Percentiles rank a stretch among this genome's conserved stretches.
These are phyloP conservation scores for Centrocercus urophasianus DNA, from an alignment of 2,113 vertebrate species.

Conservation along the genomic window DNA sequence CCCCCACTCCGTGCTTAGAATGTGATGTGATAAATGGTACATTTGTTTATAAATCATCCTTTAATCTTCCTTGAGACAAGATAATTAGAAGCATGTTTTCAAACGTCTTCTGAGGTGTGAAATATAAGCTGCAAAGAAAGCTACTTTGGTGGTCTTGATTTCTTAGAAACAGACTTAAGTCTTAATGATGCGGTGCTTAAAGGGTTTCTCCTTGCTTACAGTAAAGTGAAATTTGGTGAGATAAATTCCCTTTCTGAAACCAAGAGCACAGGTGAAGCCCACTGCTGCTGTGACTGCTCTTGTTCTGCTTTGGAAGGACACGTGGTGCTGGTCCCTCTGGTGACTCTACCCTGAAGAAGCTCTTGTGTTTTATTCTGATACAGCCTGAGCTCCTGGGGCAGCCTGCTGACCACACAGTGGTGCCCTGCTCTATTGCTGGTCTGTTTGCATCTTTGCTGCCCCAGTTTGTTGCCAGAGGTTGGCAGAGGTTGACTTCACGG, in stretches of 20 bases:
- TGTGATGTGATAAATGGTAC: slow-evolving; percentile 61
- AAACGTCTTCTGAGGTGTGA: slow-evolving; percentile 67
- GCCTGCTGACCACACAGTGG: neutral
- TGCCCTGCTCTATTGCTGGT: neutral
- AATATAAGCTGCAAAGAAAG: slow-evolving; percentile 64
- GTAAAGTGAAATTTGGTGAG: neutral
- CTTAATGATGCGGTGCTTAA: slow-evolving; percentile 25
- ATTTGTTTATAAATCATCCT: slow-evolving; percentile 71
- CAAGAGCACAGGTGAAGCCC: neutral
- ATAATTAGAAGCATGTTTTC: slow-evolving; percentile 74
- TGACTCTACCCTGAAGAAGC: neutral
- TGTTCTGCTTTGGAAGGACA: neutral
- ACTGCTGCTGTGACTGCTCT: accelerated
- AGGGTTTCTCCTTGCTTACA: slow-evolving; percentile 32
- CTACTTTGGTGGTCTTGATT: slow-evolving; percentile 51
- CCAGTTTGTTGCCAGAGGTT: neutral
- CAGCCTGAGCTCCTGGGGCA: neutral
- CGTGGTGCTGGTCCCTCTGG: neutral
- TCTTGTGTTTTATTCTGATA: accelerated
- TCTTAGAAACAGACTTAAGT: slow-evolving; percentile 50
- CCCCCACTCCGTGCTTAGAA: slow-evolving; percentile 11
- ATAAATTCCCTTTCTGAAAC: neutral
- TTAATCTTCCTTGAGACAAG: slow-evolving; percentile 69
- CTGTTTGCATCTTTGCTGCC: neutral
- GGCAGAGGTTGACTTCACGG: neutral